Evolutionary conservation across 2,888 invertebrate species (phyloP), one percentile per base, ranked within the genome.

Genomic region (Dryomyza anilis): DNA sequence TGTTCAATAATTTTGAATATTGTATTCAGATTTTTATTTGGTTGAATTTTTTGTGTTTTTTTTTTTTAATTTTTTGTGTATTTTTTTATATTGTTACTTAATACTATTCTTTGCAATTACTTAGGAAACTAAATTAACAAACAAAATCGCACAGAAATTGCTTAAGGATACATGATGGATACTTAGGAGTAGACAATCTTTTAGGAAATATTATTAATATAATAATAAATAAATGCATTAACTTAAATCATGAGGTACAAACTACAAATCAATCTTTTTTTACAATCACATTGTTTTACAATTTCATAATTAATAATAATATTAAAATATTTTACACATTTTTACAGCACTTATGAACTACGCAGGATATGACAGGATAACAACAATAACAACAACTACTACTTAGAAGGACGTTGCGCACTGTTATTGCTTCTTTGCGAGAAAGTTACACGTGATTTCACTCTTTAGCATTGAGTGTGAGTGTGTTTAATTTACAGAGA

Each of bases 351-450:
- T n/a, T n/a, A n/a, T n/a, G n/a, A n/a, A n/a, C n/a, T n/a, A n/a
- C n/a, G n/a, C n/a, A n/a, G n/a, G n/a, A n/a, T n/a, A n/a, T n/a
- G n/a, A n/a, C n/a, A n/a, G n/a, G n/a, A n/a, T n/a, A n/a, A n/a
- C n/a, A 14, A 25, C 23, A 12, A 25, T 46, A 14, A 56, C 30
- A 56, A 21, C 30, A 36, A 29, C 21, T 63, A 29, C 7, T 23
- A 36, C 36, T 19, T 57, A 19, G n/a, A 50, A 64, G 58, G 50
- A 57, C 30, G 29, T 36, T 45, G 43, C 53, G 29, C 45, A 56
- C 55, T 57, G 39, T 64, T 64, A 52, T 58, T 64, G 64, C 58
- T 64, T 64, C 27, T 23, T 55, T 48, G 36, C 33, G 46, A 46
- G 56, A 63, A 55, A 63, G 29, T 62, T 53, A 61, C 55, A 62